These are phyloP conservation scores for Thecocarcelia acutangulata DNA, from an alignment of 2,888 invertebrate genomes.

Conservation along the genomic window DNA sequence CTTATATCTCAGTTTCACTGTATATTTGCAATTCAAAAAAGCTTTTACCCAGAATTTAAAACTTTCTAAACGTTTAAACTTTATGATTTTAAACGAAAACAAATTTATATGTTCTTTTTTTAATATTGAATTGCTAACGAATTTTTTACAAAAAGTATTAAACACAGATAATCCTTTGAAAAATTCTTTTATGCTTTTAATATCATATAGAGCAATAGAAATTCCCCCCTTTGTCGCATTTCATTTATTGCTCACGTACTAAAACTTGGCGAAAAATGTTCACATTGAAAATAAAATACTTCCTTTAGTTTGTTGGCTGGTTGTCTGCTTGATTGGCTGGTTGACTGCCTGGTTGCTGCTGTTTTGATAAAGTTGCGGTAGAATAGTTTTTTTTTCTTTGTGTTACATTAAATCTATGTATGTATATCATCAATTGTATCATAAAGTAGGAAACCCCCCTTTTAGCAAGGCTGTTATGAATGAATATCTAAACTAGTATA, in stretches of 20 bases:
- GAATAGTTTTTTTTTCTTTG: constrained; percentile 63
- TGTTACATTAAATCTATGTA: constrained; percentile 63
- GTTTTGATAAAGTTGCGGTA: constrained; percentile 56
- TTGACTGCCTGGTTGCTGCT: constrained; percentile 26
- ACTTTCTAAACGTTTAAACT: no score
- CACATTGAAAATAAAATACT: constrained; percentile 5
- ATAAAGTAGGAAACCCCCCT: background rate
- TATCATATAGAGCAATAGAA: background rate
- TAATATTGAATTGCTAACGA: no score
- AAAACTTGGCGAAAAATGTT: constrained; percentile 9
- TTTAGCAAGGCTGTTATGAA: background rate
- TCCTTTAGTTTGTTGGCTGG: constrained; percentile 25
- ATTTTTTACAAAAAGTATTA: no score
- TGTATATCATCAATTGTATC: constrained; percentile 35
- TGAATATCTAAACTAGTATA: background rate
- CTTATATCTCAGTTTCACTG: no score
- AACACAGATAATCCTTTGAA: no score
- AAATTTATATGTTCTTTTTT: no score
- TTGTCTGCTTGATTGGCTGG: constrained; percentile 45
- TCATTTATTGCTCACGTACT: background rate
- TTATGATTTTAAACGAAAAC: no score
- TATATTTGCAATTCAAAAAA: no score
- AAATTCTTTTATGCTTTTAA: no score
- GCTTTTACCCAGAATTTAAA: no score
- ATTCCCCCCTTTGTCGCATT: background rate